These are phyloP conservation scores for Schizopygopsis malacanthus DNA, from an alignment of 2,797 vertebrate genomes.

Conservation along the genomic window DNA sequence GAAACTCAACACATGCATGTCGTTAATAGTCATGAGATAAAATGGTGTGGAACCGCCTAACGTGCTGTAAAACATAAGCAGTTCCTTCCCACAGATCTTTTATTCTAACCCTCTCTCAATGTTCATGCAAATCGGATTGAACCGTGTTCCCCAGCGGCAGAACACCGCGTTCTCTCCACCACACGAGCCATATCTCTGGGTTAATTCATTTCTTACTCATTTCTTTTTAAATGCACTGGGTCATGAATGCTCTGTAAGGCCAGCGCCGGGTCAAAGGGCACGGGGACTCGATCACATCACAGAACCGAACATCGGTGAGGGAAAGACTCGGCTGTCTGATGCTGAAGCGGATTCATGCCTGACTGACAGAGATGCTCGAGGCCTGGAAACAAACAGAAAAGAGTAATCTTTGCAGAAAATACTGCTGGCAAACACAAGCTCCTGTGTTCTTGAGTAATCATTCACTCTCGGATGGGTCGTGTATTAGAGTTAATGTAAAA, in stretches of 20 bases:
- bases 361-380: not conserved
- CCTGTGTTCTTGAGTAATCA: slow-evolving; percentile 39
- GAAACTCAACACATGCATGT: slow-evolving; percentile 61
- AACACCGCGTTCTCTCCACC: slow-evolving; percentile 23
- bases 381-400: not conserved
- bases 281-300: not conserved
- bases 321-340: not conserved
- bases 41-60: slow-evolving; percentile 46
- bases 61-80: slow-evolving; percentile 66
- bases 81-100: slow-evolving; percentile 65
- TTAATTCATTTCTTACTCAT: slow-evolving; percentile 81
- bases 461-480: slow-evolving; percentile 47
- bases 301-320: not conserved
- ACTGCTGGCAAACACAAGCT: not conserved
- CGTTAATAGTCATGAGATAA: slow-evolving; percentile 63
- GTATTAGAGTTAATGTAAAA: slow-evolving; percentile 62
- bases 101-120: slow-evolving; percentile 60
- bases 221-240: slow-evolving; percentile 74
- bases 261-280: slow-evolving; percentile 58
- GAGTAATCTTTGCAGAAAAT: not conserved
- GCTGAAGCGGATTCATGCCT: not conserved
- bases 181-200: slow-evolving; percentile 56
- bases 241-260: slow-evolving; percentile 68
- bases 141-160: slow-evolving; percentile 65
- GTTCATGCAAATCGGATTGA: slow-evolving; percentile 70